A percentile compares a stretch with the other conserved stretches of the same genome.
These are phyloP conservation scores for Catostylus mosaicus DNA, from an alignment of 30 jellyfish, hydroid and myxozoan genomes.

Conservation along the genomic window DNA sequence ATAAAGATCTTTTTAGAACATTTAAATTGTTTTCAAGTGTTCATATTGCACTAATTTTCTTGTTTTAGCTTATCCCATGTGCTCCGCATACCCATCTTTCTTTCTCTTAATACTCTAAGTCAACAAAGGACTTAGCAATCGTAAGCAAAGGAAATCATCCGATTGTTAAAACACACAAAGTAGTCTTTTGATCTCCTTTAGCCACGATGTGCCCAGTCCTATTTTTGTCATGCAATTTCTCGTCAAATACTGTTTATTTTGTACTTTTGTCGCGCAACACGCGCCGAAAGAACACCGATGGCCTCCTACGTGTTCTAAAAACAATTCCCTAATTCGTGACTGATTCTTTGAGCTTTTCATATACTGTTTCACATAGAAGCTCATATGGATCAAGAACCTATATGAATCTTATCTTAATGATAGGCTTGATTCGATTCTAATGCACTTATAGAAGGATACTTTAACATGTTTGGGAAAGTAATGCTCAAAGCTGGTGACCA, in stretches of 20 bases:
- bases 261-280: not conserved
- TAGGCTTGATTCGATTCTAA: too few species aligned
- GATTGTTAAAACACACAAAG: not conserved
- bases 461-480: too few species aligned
- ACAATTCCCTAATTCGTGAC: not conserved
- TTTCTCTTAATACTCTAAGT: not conserved
- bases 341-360: not conserved
- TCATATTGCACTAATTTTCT: not conserved
- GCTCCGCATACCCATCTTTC: not conserved
- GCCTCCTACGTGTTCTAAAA: not conserved
- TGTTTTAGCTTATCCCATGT: not conserved
- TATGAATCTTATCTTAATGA: too few species aligned
- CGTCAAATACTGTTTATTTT: not conserved
- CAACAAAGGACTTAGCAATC: conserved; percentile 8
- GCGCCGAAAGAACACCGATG: conserved; percentile 7
- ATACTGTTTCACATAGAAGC: conserved; percentile 41
- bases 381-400: not conserved
- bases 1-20: too few species aligned
- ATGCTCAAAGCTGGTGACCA: too few species aligned
- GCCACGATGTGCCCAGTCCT: conserved; percentile 28
- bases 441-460: too few species aligned
- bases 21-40: not conserved
- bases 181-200: not conserved
- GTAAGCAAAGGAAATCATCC: conserved; percentile 5
- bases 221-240: not conserved